A percentile compares a stretch with the other conserved stretches of the same genome.
Conservation (phyloP, 2,797 vertebrate genomes). For the Hafferia zeledoni region DNA sequence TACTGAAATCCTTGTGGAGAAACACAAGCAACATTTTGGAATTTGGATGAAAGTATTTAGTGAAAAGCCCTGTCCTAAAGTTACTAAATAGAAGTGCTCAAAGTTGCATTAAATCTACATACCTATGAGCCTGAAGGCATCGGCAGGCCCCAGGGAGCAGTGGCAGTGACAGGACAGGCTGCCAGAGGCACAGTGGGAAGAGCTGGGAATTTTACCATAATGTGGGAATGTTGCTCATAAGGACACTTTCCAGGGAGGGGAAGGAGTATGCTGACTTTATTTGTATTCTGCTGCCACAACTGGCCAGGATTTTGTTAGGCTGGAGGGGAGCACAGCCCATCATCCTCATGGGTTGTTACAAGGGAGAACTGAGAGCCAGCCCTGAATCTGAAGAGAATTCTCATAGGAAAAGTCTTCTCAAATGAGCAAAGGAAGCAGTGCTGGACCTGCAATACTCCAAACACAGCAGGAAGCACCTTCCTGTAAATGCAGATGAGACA, state of each 20-base stretch:
- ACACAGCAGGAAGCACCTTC: slow-evolving; percentile 4
- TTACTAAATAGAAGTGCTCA: too few relatives aligned
- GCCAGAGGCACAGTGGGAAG: background rate
- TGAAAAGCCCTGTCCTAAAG: too few relatives aligned
- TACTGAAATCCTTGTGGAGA: too few relatives aligned
- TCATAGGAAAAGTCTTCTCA: background rate
- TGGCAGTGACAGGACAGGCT: background rate
- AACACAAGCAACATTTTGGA: too few relatives aligned
- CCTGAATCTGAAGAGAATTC: background rate
- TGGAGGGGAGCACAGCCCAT: background rate
- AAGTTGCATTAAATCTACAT: too few relatives aligned
- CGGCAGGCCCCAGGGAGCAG: background rate
- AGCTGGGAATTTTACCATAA: background rate
- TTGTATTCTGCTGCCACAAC: background rate
- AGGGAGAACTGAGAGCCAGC: background rate
- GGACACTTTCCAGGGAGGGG: background rate
- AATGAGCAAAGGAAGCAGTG: background rate
- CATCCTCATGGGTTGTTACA: background rate
- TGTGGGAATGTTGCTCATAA: background rate
- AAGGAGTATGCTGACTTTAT: background rate
- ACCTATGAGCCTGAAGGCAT: too few relatives aligned
- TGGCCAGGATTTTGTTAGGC: background rate
- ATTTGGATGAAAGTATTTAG: too few relatives aligned
- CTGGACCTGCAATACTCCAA: background rate
- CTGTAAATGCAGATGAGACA: slow-evolving; percentile 31